Conservation (phyloP, 2,888 invertebrate genomes). For the Drosophila hamatofila region DNA sequence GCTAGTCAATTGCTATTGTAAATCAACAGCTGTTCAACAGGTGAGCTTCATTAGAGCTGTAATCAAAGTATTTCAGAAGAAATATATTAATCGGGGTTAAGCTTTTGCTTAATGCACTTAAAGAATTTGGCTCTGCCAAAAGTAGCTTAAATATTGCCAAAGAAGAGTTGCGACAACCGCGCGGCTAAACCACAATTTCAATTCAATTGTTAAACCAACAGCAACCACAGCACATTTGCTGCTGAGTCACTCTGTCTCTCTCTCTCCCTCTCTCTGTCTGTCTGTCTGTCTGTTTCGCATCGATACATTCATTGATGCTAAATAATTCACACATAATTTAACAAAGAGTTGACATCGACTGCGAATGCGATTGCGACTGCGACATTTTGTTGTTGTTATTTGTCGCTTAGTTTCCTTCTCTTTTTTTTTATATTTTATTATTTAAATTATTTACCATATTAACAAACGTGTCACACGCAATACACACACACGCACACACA, state of each 20-base stretch:
- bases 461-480: constrained; percentile 61
- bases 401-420: constrained; percentile 21
- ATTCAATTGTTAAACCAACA: constrained; percentile 40
- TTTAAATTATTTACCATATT: constrained; percentile 72
- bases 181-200: constrained; percentile 33
- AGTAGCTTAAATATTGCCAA: constrained; percentile 1
- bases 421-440: constrained; percentile 32
- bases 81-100: not conserved
- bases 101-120: not conserved
- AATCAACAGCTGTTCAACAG: not conserved
- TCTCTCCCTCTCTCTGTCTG: too few species aligned
- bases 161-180: constrained; percentile 1
- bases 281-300: constrained; percentile 31
- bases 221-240: constrained; percentile 40
- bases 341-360: constrained; percentile 63
- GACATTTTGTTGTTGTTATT: constrained; percentile 48
- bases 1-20: constrained; percentile 1
- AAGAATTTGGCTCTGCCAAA: not conserved
- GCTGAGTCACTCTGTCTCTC: not conserved
- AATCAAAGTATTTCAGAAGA: not conserved
- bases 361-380: constrained; percentile 10
- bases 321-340: constrained; percentile 76
- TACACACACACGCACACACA: constrained; percentile 22
- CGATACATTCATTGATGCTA: constrained; percentile 52
- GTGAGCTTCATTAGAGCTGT: not conserved